Evolutionary conservation across 2,797 vertebrate genomes (phyloP), one percentile per base, ranked within the genome.

Genomic region (Spizella passerina): DNA sequence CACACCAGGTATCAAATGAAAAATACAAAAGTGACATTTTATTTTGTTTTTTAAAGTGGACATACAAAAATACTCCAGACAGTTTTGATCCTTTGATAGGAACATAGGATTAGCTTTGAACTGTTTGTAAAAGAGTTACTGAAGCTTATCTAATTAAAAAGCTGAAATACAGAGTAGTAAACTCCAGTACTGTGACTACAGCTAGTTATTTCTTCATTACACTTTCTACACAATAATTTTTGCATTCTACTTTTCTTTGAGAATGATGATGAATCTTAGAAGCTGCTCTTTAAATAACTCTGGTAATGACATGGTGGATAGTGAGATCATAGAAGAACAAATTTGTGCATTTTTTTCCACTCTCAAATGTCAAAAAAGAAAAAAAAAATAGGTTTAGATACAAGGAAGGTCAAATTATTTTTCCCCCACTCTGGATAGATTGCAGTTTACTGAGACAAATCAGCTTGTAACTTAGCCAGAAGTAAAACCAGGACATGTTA

Each of bases 1-100:
- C 59, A 98, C 99, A 96, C 99, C 99, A 99, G 99, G 99, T 99
- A 98, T 49, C 79, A 66, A 70, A 88, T 82, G 47, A 39, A 53
- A 81, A 82, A 16, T 30, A 20, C 9, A n/a, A 44, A 77, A 77
- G 17, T 39, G 64, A 12, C 9, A 6, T 80, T 80, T 32, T 55
- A 23, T 26, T 73, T 91, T 56, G 2, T 24, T 68, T 66, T 77
- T 59, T 53, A 11, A 36, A 50, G 24, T 61, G 34, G 21, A 24
- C 18, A 7, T 59, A 66, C 84, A 21, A 60, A 82, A 65, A 24
- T 53, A 32, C 44, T 61, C 71, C 18, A 46, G 32, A 26, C 3
- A 38, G 15, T 63, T 23, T 77, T 23, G 3, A 64, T 18, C 30
- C 22, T 76, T 66, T 60, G 30, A 17, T 12, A 63, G 24, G 13